Evolutionary conservation across 2,797 vertebrate genomes (phyloP), one percentile per base, ranked within the genome.

Genomic region (Cryptoprocta ferox): DNA sequence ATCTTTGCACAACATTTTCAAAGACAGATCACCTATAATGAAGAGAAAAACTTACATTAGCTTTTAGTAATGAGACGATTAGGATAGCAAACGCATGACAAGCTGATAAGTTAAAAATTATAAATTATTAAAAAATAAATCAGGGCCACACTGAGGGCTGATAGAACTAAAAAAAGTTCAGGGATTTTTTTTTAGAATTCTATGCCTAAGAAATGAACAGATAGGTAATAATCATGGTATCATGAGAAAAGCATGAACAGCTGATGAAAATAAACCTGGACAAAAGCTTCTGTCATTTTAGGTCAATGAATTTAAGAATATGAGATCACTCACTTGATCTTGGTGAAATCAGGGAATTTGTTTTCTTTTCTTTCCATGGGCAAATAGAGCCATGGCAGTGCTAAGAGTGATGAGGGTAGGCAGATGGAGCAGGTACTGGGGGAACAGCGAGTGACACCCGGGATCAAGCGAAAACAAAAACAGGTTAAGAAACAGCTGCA

Each of bases 401-500:
- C 32, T 80, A 35, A 61, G 42, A 89, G 59, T 50, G 80, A 53
- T 2, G 37, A 48, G 37, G 56, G 39, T 6, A 35, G 76, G 76
- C 94, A 94, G 93, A 92, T 59, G 86, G 61, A 48, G 80, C 0
- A 14, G 76, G 88, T 95, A 80, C 26, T 42, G 88, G 94, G 85
- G 95, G 81, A 97, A 98, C 75, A 96, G 93, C 45, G 90, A 80
- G 79, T 68, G 97, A 98, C 88, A 97, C 98, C 42, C 39, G 0
- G 11, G 95, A 98, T 98, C 96, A 98, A 98, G 80, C 84, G 82
- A 94, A 97, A 96, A 85, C 86, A 94, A 95, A 80, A 95, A 80
- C 91, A 94, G 30, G 88, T 89, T 68, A 95, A 96, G 98, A 98
- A 98, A 98, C 71, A 75, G 97, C 97, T 88, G 96, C 98, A 98